Percentiles rank a stretch among this genome's conserved stretches.
These are phyloP conservation scores for Podarcis siculus DNA, from an alignment of 2,797 vertebrate genomes.

Conservation along the genomic window DNA sequence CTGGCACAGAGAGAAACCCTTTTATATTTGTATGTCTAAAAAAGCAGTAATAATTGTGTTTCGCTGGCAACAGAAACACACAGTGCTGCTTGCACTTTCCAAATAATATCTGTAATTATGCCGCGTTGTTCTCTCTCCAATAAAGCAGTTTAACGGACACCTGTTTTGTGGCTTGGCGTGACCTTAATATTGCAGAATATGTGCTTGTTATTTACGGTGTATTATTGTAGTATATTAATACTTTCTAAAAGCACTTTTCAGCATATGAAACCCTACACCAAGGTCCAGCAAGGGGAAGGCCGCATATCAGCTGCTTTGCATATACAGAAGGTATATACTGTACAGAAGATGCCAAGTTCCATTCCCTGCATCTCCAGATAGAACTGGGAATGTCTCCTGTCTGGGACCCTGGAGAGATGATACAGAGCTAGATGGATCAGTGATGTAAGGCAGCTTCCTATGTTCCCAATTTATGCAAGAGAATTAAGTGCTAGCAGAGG, in stretches of 20 bases:
- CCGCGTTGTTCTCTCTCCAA: constrained; percentile 72
- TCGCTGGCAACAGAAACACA: constrained; percentile 72
- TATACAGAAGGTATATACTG: too few relatives aligned
- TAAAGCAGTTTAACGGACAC: constrained; percentile 76
- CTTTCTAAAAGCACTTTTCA: constrained; percentile 5
- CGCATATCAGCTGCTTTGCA: not conserved
- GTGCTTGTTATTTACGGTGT: fast-evolving
- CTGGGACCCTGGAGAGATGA: too few relatives aligned
- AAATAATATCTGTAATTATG: constrained; percentile 73
- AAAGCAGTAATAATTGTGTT: constrained; percentile 73
- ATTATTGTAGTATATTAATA: not conserved
- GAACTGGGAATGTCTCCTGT: too few relatives aligned
- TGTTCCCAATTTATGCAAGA: not conserved
- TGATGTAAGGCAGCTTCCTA: too few relatives aligned
- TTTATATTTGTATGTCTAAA: constrained; percentile 71
- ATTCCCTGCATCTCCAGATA: too few relatives aligned
- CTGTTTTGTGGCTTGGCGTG: constrained; percentile 59
- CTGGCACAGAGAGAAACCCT: constrained; percentile 69
- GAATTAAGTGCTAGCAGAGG: not conserved
- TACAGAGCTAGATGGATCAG: too few relatives aligned
- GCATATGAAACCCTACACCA: not conserved
- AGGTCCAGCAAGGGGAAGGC: not conserved
- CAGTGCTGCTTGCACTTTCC: constrained; percentile 70
- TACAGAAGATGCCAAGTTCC: too few relatives aligned
- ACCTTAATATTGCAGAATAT: constrained; percentile 29